phyloP scores from a whole-genome alignment of 2,113 vertebrate species.

The Chaetops frenatus region DNA sequence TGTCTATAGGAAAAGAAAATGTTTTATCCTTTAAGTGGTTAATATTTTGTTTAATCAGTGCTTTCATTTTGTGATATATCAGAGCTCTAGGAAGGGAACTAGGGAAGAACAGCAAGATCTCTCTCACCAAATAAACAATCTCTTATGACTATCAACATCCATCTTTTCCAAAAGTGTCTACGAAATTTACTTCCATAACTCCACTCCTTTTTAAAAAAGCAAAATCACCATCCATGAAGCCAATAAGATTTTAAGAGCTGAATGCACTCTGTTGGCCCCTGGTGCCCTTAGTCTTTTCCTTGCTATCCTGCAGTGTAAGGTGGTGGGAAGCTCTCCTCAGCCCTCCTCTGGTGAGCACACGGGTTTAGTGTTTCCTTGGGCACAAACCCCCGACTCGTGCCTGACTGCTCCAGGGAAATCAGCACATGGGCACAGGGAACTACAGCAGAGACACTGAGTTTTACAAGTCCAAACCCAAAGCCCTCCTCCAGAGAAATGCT shows the following conservation, averaged over 20 bases:
- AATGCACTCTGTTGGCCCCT: neutral
- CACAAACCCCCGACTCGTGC: neutral
- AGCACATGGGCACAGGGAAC: fast-evolving
- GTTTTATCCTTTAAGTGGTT: neutral
- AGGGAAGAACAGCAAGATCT: neutral
- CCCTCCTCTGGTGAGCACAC: fast-evolving
- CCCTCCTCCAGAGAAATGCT: neutral
- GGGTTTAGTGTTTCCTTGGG: neutral
- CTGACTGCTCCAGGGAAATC: neutral
- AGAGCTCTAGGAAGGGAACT: neutral
- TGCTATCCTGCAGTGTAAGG: neutral
- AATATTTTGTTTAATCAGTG: neutral
- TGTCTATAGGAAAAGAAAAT: neutral
- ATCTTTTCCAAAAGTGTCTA: neutral
- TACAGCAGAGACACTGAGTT: neutral
- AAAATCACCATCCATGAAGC: neutral
- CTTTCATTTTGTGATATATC: neutral
- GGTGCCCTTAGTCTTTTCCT: neutral
- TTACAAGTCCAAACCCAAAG: neutral
- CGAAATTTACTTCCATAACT: neutral
- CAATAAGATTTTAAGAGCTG: neutral
- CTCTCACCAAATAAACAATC: neutral
- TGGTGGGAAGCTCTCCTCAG: neutral
- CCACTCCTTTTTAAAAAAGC: neutral
- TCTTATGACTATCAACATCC: neutral